These are phyloP conservation scores for Scrobipalpa costella DNA, from an alignment of 2,888 invertebrate species.

Conservation along the genomic window DNA sequence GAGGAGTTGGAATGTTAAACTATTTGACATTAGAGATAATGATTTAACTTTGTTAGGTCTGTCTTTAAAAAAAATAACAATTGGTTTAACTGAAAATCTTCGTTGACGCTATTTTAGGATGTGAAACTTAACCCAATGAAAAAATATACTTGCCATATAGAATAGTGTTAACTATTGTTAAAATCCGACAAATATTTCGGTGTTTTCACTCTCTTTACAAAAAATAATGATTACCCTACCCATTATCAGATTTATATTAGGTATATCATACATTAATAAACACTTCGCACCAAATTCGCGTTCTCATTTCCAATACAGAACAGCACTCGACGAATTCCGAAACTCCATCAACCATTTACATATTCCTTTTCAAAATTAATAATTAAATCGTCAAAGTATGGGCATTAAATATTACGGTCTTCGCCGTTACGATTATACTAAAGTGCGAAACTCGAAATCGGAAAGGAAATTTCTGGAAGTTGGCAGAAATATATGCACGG, in stretches of 20 bases:
- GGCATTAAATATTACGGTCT: conserved; percentile 33
- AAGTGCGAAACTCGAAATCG: conserved; percentile 27
- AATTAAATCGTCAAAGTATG: conserved; percentile 32
- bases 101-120: too few relatives aligned
- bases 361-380: conserved; percentile 27
- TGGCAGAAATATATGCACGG: conserved; percentile 37
- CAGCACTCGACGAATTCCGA: conserved; percentile 3
- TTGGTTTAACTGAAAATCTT: too few relatives aligned
- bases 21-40: not conserved
- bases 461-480: conserved; percentile 29
- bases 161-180: too few relatives aligned
- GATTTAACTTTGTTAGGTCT: too few relatives aligned
- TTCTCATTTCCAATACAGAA: not conserved
- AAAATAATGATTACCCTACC: too few relatives aligned
- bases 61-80: too few relatives aligned
- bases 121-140: too few relatives aligned
- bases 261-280: too few relatives aligned
- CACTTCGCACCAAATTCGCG: not conserved
- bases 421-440: conserved; percentile 30
- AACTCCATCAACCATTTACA: conserved; percentile 18
- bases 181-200: too few relatives aligned
- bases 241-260: too few relatives aligned
- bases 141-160: too few relatives aligned
- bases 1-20: not conserved
- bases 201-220: too few relatives aligned